Base-by-base conservation (phyloP, 35 echinoderm and acorn worm species). In the Holothuria glaberrima region DNA sequence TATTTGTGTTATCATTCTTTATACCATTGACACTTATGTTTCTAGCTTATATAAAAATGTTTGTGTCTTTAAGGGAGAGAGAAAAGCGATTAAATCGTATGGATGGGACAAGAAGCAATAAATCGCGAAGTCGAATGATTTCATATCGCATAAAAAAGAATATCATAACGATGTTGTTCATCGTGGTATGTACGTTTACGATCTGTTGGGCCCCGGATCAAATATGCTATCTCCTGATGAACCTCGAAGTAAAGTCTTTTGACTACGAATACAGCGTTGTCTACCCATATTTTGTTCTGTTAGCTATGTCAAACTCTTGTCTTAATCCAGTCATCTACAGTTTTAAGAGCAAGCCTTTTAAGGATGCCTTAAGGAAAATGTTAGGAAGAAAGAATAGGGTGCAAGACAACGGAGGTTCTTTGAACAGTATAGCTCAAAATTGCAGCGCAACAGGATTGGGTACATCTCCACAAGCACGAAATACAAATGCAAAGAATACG, bases 131-230 rank as follows among this genome's bases (percentile, higher is more conserved):
- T 24, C 90, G 82, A 0, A 58, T 72, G 17, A 75, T 89, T 68
- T 56, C 87, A 33, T 41, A 69, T 38, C 58, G 75, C 24, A 79
- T 79, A 13, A 66, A 76, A 41, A 58, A 50, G 36, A 82, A 83
- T 73, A 58, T 93, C 20, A 84, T 93, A 14, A 65, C 89, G 16
- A 93, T 73, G 60, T 46, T 93, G 19, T 93, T 93, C 59, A 82
- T 93, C 16, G 92, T 93, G 0, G 86, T 93, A 21, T 45, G 66
- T 25, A 83, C 92, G 12, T 93, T 93, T 27, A 52, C 48, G 18
- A 48, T 93, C 17, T 93, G 92, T 45, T 93, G 92, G 92, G 72
- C 92, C 29, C 92, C 92, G 35, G 92, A 93, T 59, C 92, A 93
- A 83, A 22, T 89, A 6, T 80, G 61, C 26, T 93, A 82, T 17